phyloP scores from a whole-genome alignment of 1,140 invertebrate species.

The Trachelipus rathkii region DNA sequence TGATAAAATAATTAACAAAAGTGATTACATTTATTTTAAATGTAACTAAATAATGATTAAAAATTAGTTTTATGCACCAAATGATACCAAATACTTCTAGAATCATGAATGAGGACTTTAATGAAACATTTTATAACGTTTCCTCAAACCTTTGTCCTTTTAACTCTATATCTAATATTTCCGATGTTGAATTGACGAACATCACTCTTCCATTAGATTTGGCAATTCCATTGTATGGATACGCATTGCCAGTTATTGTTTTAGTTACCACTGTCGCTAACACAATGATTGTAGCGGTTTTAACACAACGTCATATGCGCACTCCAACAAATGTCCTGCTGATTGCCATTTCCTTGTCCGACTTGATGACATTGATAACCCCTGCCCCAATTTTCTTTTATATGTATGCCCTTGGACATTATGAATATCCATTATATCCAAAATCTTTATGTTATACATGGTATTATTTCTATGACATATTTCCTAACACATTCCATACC shows the following conservation, averaged over 20 bases:
- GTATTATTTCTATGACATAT: conserved; percentile 67
- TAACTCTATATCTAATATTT: neutral
- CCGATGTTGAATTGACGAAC: neutral
- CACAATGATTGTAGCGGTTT: conserved; percentile 73
- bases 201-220: neutral
- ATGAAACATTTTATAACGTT: too few relatives aligned
- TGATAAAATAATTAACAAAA: neutral
- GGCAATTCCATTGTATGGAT: conserved; percentile 60
- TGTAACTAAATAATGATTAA: neutral
- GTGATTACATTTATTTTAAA: neutral
- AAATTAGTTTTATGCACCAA: neutral
- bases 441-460: conserved; percentile 72
- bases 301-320: conserved; percentile 61
- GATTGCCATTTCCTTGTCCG: conserved; percentile 82
- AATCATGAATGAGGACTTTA: neutral
- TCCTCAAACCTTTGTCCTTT: neutral
- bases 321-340: conserved; percentile 67
- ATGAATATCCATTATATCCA: conserved; percentile 67
- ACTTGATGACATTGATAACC: conserved; percentile 84
- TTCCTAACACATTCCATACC: conserved; percentile 86
- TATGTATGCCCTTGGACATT: conserved; percentile 81
- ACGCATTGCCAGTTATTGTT: conserved; percentile 75
- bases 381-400: conserved; percentile 79
- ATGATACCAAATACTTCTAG: neutral
- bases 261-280: conserved; percentile 83